A percentile compares a stretch with the other conserved stretches of the same genome.
phyloP scores from a whole-genome alignment of 1,140 invertebrate genomes.

The Latrodectus geometricus region DNA sequence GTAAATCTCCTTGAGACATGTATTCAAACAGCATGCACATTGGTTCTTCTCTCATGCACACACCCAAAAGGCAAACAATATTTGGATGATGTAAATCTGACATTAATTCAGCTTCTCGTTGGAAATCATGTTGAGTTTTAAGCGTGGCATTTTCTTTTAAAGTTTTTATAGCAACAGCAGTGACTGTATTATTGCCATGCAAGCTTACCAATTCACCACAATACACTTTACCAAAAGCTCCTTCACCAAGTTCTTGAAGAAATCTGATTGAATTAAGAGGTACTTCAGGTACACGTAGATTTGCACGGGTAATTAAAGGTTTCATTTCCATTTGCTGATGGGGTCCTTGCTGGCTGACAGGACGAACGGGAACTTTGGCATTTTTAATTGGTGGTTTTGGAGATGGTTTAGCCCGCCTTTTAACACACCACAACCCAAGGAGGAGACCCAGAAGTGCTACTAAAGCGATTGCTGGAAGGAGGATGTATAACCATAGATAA shows the following conservation, averaged over 20 bases:
- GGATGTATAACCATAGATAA: conserved; percentile 73
- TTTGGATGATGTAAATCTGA: conserved; percentile 94
- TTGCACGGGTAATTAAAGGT: conserved; percentile 74
- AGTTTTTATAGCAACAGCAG: conserved; percentile 91
- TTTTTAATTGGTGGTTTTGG: conserved; percentile 53
- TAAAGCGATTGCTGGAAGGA: conserved; percentile 72
- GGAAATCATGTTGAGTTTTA: conserved; percentile 93
- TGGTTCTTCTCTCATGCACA: conserved; percentile 89
- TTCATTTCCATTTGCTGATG: conserved; percentile 77
- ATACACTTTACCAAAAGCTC: conserved; percentile 95
- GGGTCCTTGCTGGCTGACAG: conserved; percentile 38
- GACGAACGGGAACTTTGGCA: conserved; percentile 24
- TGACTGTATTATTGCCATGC: conserved; percentile 50
- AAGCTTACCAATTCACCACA: conserved; percentile 78
- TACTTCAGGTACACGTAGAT: conserved; percentile 69
- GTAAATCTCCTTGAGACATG: conserved; percentile 92
- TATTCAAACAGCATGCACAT: conserved; percentile 97
- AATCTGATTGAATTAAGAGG: conserved; percentile 86
- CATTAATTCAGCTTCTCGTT: conserved; percentile 89
- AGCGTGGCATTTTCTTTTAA: conserved; percentile 92
- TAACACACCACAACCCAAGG: conserved; percentile 68
- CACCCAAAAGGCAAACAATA: conserved; percentile 93
- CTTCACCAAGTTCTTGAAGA: conserved; percentile 93
- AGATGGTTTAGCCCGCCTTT: conserved; percentile 56
- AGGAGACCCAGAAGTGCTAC: conserved; percentile 72